phyloP scores from a whole-genome alignment of 2,113 vertebrate genomes.

The Laticauda laticaudata region DNA sequence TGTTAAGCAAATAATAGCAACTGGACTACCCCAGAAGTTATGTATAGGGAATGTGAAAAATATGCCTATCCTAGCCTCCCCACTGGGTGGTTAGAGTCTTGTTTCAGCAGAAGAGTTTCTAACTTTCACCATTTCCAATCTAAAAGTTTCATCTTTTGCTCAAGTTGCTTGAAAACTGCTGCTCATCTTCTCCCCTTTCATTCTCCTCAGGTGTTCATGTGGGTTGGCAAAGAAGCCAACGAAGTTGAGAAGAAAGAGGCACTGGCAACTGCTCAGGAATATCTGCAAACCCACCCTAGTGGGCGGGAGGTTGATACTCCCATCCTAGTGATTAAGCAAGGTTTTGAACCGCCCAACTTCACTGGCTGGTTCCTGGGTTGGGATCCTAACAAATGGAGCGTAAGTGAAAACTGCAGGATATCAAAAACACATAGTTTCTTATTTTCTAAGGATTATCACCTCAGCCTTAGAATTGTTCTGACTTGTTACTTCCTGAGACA shows the following conservation, averaged over 20 bases:
- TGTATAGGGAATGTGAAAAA: no score
- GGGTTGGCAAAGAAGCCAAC: slow-evolving; percentile 82
- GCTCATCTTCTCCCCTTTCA: neutral
- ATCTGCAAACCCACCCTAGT: slow-evolving; percentile 81
- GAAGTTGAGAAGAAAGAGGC: slow-evolving; percentile 74
- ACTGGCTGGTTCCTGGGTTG: slow-evolving; percentile 90
- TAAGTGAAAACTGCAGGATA: slow-evolving; percentile 60
- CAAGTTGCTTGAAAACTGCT: neutral
- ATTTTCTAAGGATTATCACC: neutral
- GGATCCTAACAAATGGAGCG: slow-evolving; percentile 84
- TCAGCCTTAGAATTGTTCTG: neutral
- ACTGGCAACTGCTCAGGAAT: slow-evolving; percentile 75
- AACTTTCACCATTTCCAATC: neutral
- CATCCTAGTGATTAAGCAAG: slow-evolving; percentile 81
- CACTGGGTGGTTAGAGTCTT: neutral
- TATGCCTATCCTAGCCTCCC: no score
- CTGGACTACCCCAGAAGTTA: no score
- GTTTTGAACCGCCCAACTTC: slow-evolving; percentile 85
- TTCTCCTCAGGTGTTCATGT: slow-evolving; percentile 78
- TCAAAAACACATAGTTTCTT: neutral
- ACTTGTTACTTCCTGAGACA: no score
- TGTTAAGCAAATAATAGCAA: no score
- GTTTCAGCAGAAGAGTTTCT: neutral
- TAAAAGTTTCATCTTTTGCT: no score
- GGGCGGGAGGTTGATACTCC: slow-evolving; percentile 77